phyloP scores from a whole-genome alignment of 2,797 vertebrate species.

The Acanthornis magna region DNA sequence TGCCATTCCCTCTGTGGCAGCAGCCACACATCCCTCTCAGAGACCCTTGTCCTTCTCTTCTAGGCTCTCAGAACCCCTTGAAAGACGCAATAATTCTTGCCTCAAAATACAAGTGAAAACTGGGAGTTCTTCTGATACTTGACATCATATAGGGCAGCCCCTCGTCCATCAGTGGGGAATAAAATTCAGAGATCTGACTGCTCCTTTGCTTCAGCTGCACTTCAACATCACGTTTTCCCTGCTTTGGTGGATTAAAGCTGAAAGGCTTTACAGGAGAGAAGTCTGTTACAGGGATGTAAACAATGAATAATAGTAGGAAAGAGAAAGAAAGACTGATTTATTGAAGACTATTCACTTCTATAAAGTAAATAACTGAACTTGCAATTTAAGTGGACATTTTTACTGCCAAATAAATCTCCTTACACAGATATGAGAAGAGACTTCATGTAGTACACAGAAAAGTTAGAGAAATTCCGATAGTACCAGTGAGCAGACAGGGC shows the following conservation, averaged over 20 bases:
- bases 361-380: conserved; percentile 33
- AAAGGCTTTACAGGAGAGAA: conserved; percentile 11
- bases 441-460: background rate
- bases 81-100: background rate
- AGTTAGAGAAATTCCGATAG: background rate
- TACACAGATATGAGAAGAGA: conserved; percentile 17
- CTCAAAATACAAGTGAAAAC: background rate
- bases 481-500: background rate
- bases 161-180: background rate
- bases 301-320: conserved; percentile 55
- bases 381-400: conserved; percentile 40
- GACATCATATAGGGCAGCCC: background rate
- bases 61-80: background rate
- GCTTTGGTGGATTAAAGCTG: conserved; percentile 9
- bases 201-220: background rate
- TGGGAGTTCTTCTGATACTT: background rate
- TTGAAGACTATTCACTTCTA: background rate
- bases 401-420: conserved; percentile 59
- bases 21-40: background rate
- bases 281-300: conserved; percentile 38
- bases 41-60: background rate
- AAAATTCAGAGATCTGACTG: background rate
- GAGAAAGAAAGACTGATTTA: conserved; percentile 47
- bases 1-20: background rate
- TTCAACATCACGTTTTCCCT: background rate